Evolutionary conservation across 1,140 invertebrate genomes (phyloP), one percentile per base, ranked within the genome.

Genomic region (Pomacea maculata): DNA sequence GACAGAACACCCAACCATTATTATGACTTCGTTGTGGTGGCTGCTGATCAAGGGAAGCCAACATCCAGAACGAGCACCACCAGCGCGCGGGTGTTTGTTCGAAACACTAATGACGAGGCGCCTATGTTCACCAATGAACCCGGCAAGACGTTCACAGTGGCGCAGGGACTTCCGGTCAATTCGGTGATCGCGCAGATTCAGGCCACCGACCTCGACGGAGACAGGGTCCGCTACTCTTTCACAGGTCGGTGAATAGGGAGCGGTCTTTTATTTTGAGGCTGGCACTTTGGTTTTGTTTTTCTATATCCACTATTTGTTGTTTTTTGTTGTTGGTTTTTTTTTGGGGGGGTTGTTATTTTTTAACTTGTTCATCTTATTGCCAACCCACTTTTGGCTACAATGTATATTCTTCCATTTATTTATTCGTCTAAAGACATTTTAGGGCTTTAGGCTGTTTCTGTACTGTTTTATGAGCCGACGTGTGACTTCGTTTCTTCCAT

Each of bases 171-270:
- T 0, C 95, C 95, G 0, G 91, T 97, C 21, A 97, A 96, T 1
- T 96, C 96, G 0, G 98, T 97, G 0, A 96, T 99, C 1, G 92
- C 98, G 1, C 95, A 97, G 0, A 95, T 99, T 0, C 95, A 95
- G 29, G 97, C 97, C 0, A 96, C 95, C 0, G 98, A 99, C 90
- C 96, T 95, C 61, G 98, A 99, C 91, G 97, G 88, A 3, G 90
- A 91, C 83, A 87, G 84, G n/a, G 85, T 91, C n/a, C 84, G 83
- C 63, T 90, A 88, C 79, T 87, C 84, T 67, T 89, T 91, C 77
- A 82, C 84, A 70, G 80, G 87, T 88, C 83, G 84, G 86, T 85
- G 67, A 67, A 45, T 14, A 45, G 75, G 5, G 5, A 17, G 54
- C 1, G 21, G 9, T 34, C 34, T 21, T 45, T n/a, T 74, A 54